phyloP scores from a whole-genome alignment of 1,140 invertebrate genomes.

The Cheumatopsyche charites region DNA sequence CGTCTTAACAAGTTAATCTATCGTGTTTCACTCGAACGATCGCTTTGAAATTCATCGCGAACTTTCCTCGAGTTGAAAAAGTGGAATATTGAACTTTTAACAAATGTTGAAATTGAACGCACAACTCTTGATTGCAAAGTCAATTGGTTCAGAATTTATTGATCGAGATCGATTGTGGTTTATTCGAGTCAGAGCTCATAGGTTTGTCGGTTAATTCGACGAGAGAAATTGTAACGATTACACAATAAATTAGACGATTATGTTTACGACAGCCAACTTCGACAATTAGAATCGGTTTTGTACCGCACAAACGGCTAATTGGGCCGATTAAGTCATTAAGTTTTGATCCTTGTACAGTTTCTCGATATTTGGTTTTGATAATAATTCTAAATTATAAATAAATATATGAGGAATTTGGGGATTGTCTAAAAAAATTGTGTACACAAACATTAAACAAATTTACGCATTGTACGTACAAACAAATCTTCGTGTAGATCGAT shows the following conservation, averaged over 20 bases:
- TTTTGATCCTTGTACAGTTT: neutral
- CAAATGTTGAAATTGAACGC: too few relatives aligned
- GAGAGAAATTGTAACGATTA: conserved; percentile 16
- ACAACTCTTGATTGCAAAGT: neutral
- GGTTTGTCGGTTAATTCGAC: neutral
- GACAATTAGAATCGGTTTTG: conserved; percentile 27
- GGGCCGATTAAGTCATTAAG: conserved; percentile 32
- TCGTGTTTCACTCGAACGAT: too few relatives aligned
- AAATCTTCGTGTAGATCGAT: too few relatives aligned
- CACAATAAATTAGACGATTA: conserved; percentile 15
- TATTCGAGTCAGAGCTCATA: neutral
- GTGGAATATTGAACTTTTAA: too few relatives aligned
- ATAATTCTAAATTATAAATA: neutral
- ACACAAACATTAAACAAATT: neutral
- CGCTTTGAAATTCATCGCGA: too few relatives aligned
- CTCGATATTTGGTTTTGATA: neutral
- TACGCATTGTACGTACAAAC: neutral
- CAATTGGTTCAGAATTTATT: conserved; percentile 14
- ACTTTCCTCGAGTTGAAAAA: too few relatives aligned
- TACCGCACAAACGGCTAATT: neutral
- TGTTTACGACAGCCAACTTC: conserved; percentile 7
- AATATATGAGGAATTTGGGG: neutral
- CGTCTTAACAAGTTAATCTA: too few relatives aligned
- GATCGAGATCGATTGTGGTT: neutral
- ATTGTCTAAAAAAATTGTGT: neutral